A percentile compares a stretch with the other conserved stretches of the same genome.
Evolutionary conservation across 1,140 invertebrate genomes (phyloP).

Genomic region (Meloidogyne hapla): DNA sequence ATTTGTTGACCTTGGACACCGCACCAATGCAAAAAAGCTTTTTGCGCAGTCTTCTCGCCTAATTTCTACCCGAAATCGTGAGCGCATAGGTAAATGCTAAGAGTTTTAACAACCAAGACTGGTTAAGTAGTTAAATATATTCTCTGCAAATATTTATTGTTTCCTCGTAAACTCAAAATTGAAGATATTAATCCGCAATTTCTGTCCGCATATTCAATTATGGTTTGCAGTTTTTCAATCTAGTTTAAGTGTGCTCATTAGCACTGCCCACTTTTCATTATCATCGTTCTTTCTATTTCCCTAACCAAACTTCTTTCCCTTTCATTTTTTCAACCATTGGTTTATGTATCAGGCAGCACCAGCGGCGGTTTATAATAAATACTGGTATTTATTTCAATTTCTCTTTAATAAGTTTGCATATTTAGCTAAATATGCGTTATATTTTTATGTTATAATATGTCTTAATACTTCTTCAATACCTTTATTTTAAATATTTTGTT

Average conservation of each 20-base stretch:
- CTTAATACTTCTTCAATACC: too few species aligned
- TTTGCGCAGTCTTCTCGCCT: not conserved
- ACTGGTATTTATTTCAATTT: not conserved
- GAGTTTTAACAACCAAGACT: not conserved
- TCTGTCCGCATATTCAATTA: not conserved
- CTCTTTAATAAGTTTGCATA: not conserved
- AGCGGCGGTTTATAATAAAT: conserved; percentile 7
- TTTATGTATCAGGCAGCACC: conserved; percentile 9
- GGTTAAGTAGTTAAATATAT: not conserved
- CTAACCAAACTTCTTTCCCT: not conserved
- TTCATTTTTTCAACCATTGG: not conserved
- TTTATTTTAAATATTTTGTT: too few species aligned
- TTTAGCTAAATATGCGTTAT: too few species aligned
- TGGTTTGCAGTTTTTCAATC: not conserved
- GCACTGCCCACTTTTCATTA: not conserved
- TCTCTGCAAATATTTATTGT: not conserved
- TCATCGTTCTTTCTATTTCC: not conserved
- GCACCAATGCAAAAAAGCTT: too few species aligned
- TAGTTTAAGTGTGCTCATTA: conserved; percentile 8
- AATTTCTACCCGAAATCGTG: not conserved
- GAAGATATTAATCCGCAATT: not conserved
- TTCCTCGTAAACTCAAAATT: not conserved
- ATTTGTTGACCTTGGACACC: not conserved
- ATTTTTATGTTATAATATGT: too few species aligned
- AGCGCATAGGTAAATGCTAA: not conserved